Base-by-base conservation (phyloP, 2,888 invertebrate species). In the Cephus spinipes region DNA sequence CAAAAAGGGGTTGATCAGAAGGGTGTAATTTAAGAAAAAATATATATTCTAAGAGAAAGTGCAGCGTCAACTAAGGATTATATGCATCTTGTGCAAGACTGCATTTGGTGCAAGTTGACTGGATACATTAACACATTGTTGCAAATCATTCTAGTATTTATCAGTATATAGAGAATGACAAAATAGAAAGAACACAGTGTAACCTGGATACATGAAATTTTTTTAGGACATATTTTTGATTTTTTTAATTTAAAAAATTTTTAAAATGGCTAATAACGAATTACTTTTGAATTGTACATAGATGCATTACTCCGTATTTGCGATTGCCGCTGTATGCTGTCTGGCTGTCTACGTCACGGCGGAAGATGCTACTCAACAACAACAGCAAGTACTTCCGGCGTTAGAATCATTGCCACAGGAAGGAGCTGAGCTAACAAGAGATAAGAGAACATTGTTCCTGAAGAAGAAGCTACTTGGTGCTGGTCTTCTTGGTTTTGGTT, bases 391-490 rank as follows among this genome's bases (percentile, higher is more conserved):
- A 36, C 71, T 79, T 75, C 79, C 80, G 40, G 36, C 77, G 40
- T 73, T 55, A 11, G 82, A 81, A 73, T 69, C 73, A 23, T 40
- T 76, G 31, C 74, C 78, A 4, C 68, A 81, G 33, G 85, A 79
- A 6, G 81, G 75, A 1, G 79, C 73, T 32, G 30, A 83, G 23
- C 88, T 88, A 69, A 81, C 81, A 6, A 86, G 91, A 36, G 84
- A 82, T 15, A 91, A 91, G 71, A 81, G 91, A 73, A 91, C 91
- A 15, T 79, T 91, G 4, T 86, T 91, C 30, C 81, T 91, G 12
- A 91, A 90, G 81, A 91, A 91, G 79, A 91, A 91, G 78, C 76
- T 91, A 1, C 79, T 91, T 30, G 91, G 90, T 0, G 91, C 91
- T 15, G 91, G 91, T 32, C 85, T 91, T 6, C 82, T 91, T 11